A percentile compares a stretch with the other conserved stretches of the same genome.
These are phyloP conservation scores for Diadophis punctatus DNA, from an alignment of 2,113 vertebrate species.

Conservation along the genomic window DNA sequence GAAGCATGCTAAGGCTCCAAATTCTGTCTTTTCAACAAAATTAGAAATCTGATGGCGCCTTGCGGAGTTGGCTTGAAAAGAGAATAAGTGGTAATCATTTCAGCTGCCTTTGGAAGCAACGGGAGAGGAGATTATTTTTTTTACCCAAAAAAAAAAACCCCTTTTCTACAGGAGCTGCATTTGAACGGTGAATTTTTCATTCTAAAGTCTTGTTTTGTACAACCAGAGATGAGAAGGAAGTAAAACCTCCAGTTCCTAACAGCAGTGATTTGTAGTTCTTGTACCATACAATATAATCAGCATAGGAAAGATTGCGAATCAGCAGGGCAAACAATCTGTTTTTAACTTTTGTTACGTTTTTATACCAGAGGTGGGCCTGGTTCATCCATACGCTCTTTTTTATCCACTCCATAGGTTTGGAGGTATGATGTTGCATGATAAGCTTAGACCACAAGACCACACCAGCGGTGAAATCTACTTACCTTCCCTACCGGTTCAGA, in stretches of 20 bases:
- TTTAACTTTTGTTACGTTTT: neutral
- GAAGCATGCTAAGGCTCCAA: neutral
- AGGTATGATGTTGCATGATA: neutral
- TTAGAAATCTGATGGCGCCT: constrained; percentile 11
- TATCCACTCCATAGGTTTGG: neutral
- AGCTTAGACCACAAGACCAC: neutral
- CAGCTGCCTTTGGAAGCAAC: neutral
- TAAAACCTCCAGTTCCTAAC: too few species aligned
- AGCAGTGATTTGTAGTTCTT: neutral
- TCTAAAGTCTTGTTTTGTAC: constrained; percentile 4
- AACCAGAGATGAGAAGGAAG: neutral
- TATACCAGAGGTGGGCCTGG: neutral
- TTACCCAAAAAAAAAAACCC: neutral
- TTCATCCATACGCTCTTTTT: neutral
- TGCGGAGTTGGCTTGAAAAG: neutral
- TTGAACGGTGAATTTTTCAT: neutral
- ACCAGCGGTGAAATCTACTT: too few species aligned
- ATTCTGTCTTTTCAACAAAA: constrained; percentile 3
- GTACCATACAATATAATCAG: neutral
- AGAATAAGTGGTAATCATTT: constrained; percentile 1
- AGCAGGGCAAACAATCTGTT: neutral
- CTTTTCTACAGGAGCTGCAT: neutral
- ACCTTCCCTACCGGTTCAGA: too few species aligned
- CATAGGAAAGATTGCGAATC: neutral
- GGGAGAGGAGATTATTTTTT: neutral